Evolutionary conservation across 2,888 invertebrate genomes (phyloP).

Genomic region (Pristionchus mayeri): DNA sequence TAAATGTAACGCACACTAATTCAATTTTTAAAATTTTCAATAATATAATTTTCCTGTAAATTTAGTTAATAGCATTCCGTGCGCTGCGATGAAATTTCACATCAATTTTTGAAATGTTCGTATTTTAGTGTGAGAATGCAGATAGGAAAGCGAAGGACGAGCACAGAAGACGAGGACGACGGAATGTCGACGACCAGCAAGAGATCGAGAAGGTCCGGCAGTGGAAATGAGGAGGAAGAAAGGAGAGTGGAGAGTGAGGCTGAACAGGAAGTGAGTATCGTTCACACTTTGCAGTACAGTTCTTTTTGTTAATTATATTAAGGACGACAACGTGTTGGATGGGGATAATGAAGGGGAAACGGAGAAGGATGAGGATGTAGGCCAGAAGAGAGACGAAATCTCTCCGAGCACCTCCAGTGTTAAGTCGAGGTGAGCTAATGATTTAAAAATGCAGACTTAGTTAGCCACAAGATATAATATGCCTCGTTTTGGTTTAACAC

Average conservation of each 20-base stretch:
- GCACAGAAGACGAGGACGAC: slow-evolving; percentile 1
- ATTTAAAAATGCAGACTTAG: too few relatives aligned
- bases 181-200: slow-evolving; percentile 5
- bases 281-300: neutral
- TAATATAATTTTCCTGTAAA: too few relatives aligned
- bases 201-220: slow-evolving; percentile 15
- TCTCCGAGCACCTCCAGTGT: neutral
- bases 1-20: too few relatives aligned
- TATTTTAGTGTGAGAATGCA: too few relatives aligned
- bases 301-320: neutral
- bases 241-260: neutral
- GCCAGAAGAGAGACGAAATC: neutral
- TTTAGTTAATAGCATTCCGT: too few relatives aligned
- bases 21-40: too few relatives aligned
- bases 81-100: too few relatives aligned
- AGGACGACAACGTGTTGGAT: neutral
- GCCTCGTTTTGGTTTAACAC: too few relatives aligned
- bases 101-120: too few relatives aligned
- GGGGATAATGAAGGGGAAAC: neutral
- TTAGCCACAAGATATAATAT: too few relatives aligned
- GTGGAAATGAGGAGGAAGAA: neutral
- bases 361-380: neutral
- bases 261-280: neutral
- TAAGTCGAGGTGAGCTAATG: neutral
- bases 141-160: neutral